These are phyloP conservation scores for Bubo blakistoni DNA, from an alignment of 2,113 vertebrate species.

Conservation along the genomic window DNA sequence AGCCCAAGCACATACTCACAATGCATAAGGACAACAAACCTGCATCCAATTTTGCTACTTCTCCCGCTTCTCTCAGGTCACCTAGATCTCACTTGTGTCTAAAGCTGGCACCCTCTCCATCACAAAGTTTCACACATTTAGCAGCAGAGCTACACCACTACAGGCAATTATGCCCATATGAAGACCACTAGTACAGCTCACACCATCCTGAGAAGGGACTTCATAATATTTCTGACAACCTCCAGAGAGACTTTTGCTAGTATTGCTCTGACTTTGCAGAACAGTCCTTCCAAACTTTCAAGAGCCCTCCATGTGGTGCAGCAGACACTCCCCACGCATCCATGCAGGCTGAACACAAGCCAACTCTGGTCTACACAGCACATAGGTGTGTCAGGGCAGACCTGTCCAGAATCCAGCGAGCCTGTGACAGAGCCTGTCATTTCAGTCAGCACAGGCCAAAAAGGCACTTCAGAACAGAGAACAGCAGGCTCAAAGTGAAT, in stretches of 20 bases:
- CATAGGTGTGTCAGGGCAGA: background rate
- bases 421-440: background rate
- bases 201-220: background rate
- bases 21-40: background rate
- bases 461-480: background rate
- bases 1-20: background rate
- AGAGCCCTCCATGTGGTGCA: background rate
- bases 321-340: background rate
- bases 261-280: background rate
- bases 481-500: background rate
- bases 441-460: background rate
- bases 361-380: background rate
- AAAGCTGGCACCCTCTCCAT: background rate
- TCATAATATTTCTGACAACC: background rate
- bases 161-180: background rate
- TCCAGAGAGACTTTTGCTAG: background rate
- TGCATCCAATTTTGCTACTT: background rate
- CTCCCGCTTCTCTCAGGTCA: background rate
- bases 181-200: background rate
- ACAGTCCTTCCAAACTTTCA: background rate
- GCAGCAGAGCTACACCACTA: background rate
- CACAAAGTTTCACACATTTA: background rate
- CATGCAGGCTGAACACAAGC: background rate
- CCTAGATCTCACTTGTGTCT: background rate
- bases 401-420: fast-evolving